phyloP scores from a whole-genome alignment of 2,888 invertebrate species.

The Colostygia pectinataria region DNA sequence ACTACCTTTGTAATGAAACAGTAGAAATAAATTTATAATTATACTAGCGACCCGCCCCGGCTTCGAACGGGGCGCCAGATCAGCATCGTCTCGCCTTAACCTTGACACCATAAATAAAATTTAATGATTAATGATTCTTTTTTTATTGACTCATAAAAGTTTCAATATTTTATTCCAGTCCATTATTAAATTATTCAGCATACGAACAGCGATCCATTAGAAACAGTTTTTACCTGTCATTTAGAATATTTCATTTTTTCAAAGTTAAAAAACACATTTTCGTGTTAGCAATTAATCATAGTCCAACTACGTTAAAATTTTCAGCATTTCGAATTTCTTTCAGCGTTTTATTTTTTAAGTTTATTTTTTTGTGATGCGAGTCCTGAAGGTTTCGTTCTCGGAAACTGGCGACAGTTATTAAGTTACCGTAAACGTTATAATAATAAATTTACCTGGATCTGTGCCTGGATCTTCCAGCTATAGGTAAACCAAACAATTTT shows the following conservation, averaged over 20 bases:
- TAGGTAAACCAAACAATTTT: too few species aligned
- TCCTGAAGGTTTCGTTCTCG: too few species aligned
- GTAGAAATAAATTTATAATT: too few species aligned
- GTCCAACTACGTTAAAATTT: slow-evolving; percentile 12
- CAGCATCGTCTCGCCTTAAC: too few species aligned
- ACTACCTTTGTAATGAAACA: too few species aligned
- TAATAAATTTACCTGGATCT: too few species aligned
- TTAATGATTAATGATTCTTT: neutral
- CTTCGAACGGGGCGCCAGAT: too few species aligned
- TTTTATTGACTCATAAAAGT: slow-evolving; percentile 14
- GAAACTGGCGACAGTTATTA: too few species aligned
- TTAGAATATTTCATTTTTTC: slow-evolving; percentile 10
- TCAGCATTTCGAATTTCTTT: slow-evolving; percentile 1
- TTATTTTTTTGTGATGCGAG: neutral
- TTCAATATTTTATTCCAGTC: slow-evolving; percentile 10
- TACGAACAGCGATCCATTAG: slow-evolving; percentile 11
- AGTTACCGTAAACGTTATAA: too few species aligned
- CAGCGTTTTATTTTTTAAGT: neutral
- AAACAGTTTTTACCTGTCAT: slow-evolving; percentile 14
- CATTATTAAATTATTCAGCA: slow-evolving; percentile 17
- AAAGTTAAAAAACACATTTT: slow-evolving; percentile 23
- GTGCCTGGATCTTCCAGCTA: too few species aligned
- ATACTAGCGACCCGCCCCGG: too few species aligned
- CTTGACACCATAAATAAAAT: too few species aligned
- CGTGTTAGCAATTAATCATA: slow-evolving; percentile 21